These are phyloP conservation scores for Caligus rogercresseyi DNA, from an alignment of 1,140 invertebrate species.

Conservation along the genomic window DNA sequence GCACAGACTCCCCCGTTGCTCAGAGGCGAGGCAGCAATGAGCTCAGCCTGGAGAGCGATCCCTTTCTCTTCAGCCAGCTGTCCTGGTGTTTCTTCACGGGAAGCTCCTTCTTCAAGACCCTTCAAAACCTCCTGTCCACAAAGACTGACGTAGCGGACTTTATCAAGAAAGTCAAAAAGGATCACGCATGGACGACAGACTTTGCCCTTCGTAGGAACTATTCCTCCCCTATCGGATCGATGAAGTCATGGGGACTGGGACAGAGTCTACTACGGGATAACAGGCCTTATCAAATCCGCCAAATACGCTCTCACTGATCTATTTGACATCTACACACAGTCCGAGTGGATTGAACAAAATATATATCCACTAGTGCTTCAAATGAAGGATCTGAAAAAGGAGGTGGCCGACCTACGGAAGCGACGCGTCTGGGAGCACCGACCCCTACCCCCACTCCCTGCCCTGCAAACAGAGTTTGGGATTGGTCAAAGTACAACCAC, in stretches of 20 bases:
- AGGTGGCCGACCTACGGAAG: slow-evolving; percentile 36
- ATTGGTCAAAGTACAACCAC: slow-evolving; percentile 7
- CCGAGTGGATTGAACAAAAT: slow-evolving; percentile 53
- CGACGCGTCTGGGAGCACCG: slow-evolving; percentile 38
- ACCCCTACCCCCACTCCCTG: slow-evolving; percentile 31
- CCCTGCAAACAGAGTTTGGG: slow-evolving; percentile 22
- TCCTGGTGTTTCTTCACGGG: slow-evolving; percentile 38
- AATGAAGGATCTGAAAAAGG: slow-evolving; percentile 35
- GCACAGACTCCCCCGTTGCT: slow-evolving; percentile 27
- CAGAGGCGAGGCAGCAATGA: slow-evolving; percentile 20
- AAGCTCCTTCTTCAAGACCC: slow-evolving; percentile 38
- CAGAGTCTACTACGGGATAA: slow-evolving; percentile 28
- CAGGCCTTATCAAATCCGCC: slow-evolving; percentile 39
- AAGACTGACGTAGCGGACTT: slow-evolving; percentile 30
- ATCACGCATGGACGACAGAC: slow-evolving; percentile 51
- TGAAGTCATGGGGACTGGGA: slow-evolving; percentile 45
- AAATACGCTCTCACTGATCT: slow-evolving; percentile 43
- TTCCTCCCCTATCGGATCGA: slow-evolving; percentile 51
- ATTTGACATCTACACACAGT: slow-evolving; percentile 50
- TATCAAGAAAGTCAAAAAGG: slow-evolving; percentile 25
- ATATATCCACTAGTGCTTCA: slow-evolving; percentile 37
- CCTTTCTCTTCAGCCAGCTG: slow-evolving; percentile 39
- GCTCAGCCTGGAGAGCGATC: slow-evolving; percentile 38
- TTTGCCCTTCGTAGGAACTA: slow-evolving; percentile 61
- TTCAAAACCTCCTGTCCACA: slow-evolving; percentile 35